Evolutionary conservation across 2,113 vertebrate species (phyloP).

Genomic region (Melozone crissalis): DNA sequence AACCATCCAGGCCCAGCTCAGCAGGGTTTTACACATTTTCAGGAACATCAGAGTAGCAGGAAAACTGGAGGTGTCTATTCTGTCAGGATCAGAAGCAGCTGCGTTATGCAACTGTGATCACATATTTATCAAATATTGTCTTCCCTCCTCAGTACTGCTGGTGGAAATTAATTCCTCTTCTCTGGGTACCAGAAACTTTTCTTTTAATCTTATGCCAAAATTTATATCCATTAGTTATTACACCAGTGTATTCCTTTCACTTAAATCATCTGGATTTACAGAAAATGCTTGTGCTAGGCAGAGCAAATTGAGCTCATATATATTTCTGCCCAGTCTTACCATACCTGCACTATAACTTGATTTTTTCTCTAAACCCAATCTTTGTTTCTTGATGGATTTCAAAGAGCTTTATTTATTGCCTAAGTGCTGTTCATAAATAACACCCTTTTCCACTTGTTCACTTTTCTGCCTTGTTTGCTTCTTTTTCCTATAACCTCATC

Average conservation of each 20-base stretch:
- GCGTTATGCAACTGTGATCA: not conserved
- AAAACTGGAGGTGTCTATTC: not conserved
- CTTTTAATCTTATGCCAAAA: not conserved
- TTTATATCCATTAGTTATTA: not conserved
- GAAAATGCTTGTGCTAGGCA: not conserved
- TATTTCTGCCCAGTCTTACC: not conserved
- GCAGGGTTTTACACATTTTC: not conserved
- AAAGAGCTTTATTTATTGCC: not conserved
- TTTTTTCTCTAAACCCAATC: not conserved
- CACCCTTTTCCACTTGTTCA: not conserved
- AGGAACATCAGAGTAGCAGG: not conserved
- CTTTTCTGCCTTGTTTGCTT: not conserved
- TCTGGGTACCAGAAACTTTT: not conserved
- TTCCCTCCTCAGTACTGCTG: not conserved
- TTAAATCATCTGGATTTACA: not conserved
- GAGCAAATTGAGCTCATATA: not conserved
- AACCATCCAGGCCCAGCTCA: not conserved
- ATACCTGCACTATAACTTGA: not conserved
- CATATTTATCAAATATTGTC: not conserved
- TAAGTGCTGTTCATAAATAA: not conserved
- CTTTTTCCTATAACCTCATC: not conserved
- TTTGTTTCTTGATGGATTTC: not conserved
- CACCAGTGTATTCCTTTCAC: not conserved
- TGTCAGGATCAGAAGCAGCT: not conserved
- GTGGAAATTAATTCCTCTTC: constrained; percentile 8